These are phyloP conservation scores for Uloborus plumipes DNA, from an alignment of 2,888 invertebrate species.

Conservation along the genomic window DNA sequence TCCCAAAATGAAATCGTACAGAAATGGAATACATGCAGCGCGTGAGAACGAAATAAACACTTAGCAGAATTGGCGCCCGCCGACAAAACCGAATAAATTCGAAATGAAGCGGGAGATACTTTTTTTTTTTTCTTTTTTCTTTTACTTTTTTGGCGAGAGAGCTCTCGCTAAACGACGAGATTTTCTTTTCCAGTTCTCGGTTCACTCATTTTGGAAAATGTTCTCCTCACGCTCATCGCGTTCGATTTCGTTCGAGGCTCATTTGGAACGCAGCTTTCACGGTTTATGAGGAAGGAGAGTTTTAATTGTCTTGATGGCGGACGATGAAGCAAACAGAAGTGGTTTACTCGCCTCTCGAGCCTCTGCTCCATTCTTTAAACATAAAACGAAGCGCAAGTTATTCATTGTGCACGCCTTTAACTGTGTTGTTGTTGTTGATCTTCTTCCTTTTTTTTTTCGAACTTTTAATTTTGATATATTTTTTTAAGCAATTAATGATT, in stretches of 20 bases:
- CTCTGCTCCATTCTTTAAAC: too few relatives aligned
- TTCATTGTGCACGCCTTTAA: not conserved
- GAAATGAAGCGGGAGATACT: slow-evolving; percentile 36
- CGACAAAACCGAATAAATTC: slow-evolving; percentile 62
- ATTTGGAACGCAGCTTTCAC: slow-evolving; percentile 1
- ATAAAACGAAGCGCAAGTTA: too few relatives aligned
- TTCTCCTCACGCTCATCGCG: slow-evolving; percentile 35
- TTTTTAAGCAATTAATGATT: too few relatives aligned
- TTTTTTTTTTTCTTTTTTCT: slow-evolving; percentile 18
- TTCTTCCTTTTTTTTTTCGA: too few relatives aligned
- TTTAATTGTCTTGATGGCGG: too few relatives aligned
- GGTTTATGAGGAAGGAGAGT: too few relatives aligned
- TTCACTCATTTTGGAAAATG: slow-evolving; percentile 43
- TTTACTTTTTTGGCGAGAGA: too few relatives aligned
- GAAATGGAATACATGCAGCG: slow-evolving; percentile 27
- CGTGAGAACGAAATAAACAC: slow-evolving; percentile 61
- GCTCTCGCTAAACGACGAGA: slow-evolving; percentile 5
- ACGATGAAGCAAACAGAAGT: too few relatives aligned
- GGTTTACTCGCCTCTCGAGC: too few relatives aligned
- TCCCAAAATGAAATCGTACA: too few relatives aligned
- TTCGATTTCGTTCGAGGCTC: not conserved
- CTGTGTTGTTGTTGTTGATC: too few relatives aligned
- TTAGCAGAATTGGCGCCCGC: slow-evolving; percentile 56
- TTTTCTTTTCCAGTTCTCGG: slow-evolving; percentile 16
- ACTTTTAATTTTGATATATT: too few relatives aligned